phyloP scores from a whole-genome alignment of 1,140 invertebrate genomes.

The Danaus plexippus region DNA sequence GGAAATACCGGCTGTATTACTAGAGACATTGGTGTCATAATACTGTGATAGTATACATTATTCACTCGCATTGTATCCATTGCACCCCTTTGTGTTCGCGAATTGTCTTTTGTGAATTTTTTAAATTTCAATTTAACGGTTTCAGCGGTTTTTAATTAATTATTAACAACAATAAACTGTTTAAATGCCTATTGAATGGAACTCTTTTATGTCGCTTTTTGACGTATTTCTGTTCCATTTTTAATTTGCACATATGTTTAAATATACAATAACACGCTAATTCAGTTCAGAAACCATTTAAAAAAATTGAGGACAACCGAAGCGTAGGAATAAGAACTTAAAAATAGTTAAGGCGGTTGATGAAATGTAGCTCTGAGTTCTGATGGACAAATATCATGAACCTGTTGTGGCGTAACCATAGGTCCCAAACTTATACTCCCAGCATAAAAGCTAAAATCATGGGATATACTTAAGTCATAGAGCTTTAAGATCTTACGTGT shows the following conservation, averaged over 20 bases:
- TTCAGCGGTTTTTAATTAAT: constrained; percentile 10
- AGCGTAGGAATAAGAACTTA: no score
- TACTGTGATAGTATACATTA: constrained; percentile 5
- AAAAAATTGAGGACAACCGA: background rate
- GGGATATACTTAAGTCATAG: no score
- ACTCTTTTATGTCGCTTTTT: constrained; percentile 3
- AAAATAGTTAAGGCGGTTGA: no score
- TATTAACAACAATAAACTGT: constrained; percentile 10
- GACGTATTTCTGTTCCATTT: background rate
- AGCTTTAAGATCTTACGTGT: no score
- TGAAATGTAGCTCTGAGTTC: no score
- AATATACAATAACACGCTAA: background rate
- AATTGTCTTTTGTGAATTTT: constrained; percentile 23
- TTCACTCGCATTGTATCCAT: constrained; percentile 10
- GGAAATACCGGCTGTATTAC: background rate
- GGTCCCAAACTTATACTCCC: no score
- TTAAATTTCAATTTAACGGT: constrained; percentile 15
- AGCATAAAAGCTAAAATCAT: no score
- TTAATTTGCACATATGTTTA: background rate
- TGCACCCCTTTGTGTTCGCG: constrained; percentile 29
- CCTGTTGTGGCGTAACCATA: no score
- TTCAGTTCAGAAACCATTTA: background rate
- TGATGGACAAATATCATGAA: no score
- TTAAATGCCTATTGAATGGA: constrained; percentile 8
- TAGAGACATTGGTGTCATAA: background rate